These are phyloP conservation scores for Eupristina koningsbergeri DNA, from an alignment of 1,140 invertebrate genomes.

Conservation along the genomic window DNA sequence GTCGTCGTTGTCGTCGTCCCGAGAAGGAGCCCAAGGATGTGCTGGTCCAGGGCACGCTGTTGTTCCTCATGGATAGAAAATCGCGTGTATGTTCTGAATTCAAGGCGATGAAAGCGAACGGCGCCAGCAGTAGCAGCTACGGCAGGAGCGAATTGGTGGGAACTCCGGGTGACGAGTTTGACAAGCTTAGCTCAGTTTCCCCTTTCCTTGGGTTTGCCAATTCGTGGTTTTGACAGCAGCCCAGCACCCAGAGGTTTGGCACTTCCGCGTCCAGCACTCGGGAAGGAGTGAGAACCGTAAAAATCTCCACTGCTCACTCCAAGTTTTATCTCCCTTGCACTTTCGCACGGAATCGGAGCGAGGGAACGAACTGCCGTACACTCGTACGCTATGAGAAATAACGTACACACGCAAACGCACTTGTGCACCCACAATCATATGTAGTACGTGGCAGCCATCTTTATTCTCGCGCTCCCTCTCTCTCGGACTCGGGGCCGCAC, in stretches of 20 bases:
- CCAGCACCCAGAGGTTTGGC: background rate
- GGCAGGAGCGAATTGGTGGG: too few relatives aligned
- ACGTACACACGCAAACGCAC: background rate
- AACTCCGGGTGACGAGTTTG: too few relatives aligned
- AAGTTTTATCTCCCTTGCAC: slow-evolving; percentile 1
- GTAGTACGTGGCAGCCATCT: slow-evolving; percentile 65
- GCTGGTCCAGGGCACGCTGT: background rate
- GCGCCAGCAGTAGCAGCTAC: too few relatives aligned
- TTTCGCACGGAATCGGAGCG: background rate
- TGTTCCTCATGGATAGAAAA: slow-evolving; percentile 60
- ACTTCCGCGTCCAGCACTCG: background rate
- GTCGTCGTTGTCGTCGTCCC: background rate
- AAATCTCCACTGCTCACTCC: background rate
- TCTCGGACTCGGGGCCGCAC: slow-evolving; percentile 36
- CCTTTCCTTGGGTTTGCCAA: background rate
- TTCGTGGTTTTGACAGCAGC: background rate
- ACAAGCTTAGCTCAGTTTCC: background rate
- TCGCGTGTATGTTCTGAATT: background rate
- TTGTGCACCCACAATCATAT: slow-evolving; percentile 57
- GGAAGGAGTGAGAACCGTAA: background rate
- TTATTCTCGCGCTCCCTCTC: slow-evolving; percentile 53
- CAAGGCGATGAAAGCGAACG: background rate
- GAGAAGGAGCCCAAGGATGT: background rate
- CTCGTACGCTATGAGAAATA: background rate
- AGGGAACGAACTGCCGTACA: background rate